Evolutionary conservation across 1,140 invertebrate genomes (phyloP), one percentile per base, ranked within the genome.

Genomic region (Drosophila quadrilineata): DNA sequence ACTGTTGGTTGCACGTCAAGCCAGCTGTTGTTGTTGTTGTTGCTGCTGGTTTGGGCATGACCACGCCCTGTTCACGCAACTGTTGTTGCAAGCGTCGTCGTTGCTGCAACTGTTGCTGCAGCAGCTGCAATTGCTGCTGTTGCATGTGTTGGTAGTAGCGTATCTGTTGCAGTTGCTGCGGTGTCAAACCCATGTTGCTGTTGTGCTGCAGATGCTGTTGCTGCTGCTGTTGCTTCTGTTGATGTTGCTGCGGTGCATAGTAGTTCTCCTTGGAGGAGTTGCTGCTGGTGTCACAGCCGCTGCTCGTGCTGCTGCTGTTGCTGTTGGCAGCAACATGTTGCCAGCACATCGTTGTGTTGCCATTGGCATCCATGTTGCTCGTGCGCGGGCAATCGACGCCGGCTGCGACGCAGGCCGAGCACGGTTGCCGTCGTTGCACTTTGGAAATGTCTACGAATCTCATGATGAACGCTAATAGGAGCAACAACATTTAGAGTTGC

Each of bases 361-460:
- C 72, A 33, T 87, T 84, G 56, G 33, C 57, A 64, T 77, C 74
- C 6, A 28, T 45, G 38, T 19, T 49, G 57, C 41, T 24, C 28
- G 33, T 52, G 65, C 53, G 56, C 4, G 40, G 56, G 53, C 76
- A 87, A 31, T 75, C 74, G 31, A 68, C 57, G 28, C 70, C 79
- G 36, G 73, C 70, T 35, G 53, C 71, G 41, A 52, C 70, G 48
- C 70, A 87, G 49, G 58, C 59, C 21, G 70, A 28, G 60, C 82
- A 86, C 29, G 76, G 75, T 57, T 68, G 69, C 8, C 48, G 52
- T 40, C 60, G 53, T 45, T 84, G 75, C 68, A 75, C 38, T 56
- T 88, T 89, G 80, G 88, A 88, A 86, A 89, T 88, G 82, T 89
- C 88, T 75, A 87, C 85, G 85, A 80, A 87, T 87, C 84, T 56